Conservation (phyloP, 2,888 invertebrate genomes). For the Diadromus collaris region DNA sequence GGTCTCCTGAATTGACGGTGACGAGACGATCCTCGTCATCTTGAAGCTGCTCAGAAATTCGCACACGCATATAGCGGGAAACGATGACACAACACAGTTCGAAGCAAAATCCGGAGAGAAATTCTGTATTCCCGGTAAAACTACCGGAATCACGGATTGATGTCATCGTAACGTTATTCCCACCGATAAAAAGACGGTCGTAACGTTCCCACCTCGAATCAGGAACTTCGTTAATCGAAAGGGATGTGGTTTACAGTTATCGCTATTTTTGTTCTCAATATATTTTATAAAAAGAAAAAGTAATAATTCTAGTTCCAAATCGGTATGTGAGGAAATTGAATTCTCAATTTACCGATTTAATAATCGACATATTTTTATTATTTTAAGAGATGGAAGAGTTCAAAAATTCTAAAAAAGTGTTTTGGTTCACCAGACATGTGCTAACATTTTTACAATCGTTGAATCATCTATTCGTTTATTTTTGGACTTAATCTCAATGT, state of each 20-base stretch:
- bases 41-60: background rate
- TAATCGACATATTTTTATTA: too few relatives aligned
- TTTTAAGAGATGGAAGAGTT: too few relatives aligned
- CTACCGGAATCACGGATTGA: conserved; percentile 8
- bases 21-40: background rate
- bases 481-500: too few relatives aligned
- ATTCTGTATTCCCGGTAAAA: conserved; percentile 22
- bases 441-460: too few relatives aligned
- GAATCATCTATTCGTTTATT: too few relatives aligned
- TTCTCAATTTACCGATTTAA: background rate
- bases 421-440: too few relatives aligned
- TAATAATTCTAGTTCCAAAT: background rate
- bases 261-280: background rate
- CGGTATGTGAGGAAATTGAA: background rate
- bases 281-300: background rate
- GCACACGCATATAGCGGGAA: background rate
- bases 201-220: background rate
- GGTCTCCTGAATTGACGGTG: conserved; percentile 9
- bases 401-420: too few relatives aligned
- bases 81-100: conserved; percentile 8
- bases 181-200: background rate
- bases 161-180: background rate
- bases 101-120: conserved; percentile 9
- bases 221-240: background rate
- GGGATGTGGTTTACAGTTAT: background rate